These are phyloP conservation scores for Psix sp. DNA, from an alignment of 1,140 invertebrate species.

Conservation along the genomic window DNA sequence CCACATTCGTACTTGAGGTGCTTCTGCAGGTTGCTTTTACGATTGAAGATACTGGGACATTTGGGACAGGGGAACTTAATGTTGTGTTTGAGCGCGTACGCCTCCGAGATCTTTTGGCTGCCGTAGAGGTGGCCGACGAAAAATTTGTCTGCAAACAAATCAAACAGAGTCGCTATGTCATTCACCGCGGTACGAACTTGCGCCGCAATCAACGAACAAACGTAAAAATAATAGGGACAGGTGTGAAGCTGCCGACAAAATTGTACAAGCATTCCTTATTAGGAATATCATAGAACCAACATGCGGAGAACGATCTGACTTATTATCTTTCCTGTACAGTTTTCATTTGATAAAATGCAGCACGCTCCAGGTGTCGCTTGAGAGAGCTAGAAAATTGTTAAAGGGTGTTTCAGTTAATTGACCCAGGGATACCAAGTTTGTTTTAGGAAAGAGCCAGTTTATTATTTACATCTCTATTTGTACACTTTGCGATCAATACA, in stretches of 20 bases:
- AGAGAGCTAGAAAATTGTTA: no score
- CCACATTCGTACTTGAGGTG: slow-evolving; percentile 79
- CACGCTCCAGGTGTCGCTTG: no score
- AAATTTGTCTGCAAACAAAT: slow-evolving; percentile 61
- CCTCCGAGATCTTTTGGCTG: slow-evolving; percentile 41
- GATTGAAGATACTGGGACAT: slow-evolving; percentile 76
- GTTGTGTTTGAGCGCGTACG: slow-evolving; percentile 32
- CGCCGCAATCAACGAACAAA: not conserved
- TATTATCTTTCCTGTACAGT: no score
- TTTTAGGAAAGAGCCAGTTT: no score
- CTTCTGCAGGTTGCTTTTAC: slow-evolving; percentile 74
- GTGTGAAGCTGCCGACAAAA: slow-evolving; percentile 6
- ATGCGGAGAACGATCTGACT: no score
- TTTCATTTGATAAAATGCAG: no score
- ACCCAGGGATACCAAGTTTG: no score
- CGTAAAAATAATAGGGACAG: not conserved
- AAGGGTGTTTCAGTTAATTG: no score
- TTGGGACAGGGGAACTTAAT: slow-evolving; percentile 70
- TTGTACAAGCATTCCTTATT: no score
- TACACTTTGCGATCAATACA: slow-evolving; percentile 19
- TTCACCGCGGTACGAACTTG: slow-evolving; percentile 3
- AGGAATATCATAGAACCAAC: no score
- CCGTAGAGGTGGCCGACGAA: slow-evolving; percentile 24
- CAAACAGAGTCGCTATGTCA: slow-evolving; percentile 38
- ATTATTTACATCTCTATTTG: not conserved